Conservation (phyloP, 1,140 invertebrate genomes). For the Monomorium pharaonis region DNA sequence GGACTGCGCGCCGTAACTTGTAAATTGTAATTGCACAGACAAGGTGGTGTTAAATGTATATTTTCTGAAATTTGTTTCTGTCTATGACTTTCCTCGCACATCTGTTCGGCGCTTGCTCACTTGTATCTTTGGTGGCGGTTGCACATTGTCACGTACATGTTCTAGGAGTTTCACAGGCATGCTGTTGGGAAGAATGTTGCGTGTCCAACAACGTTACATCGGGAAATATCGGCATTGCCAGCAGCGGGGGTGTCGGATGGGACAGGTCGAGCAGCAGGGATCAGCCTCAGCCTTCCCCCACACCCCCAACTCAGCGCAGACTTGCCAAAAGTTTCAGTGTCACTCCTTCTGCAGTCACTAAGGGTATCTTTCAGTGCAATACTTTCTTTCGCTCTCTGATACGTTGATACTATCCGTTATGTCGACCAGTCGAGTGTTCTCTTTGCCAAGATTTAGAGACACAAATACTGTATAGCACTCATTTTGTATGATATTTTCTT, state of each 20-base stretch:
- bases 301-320: slow-evolving; percentile 92
- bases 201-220: slow-evolving; percentile 75
- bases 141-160: slow-evolving; percentile 78
- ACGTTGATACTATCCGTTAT: slow-evolving; percentile 28
- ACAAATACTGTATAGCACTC: slow-evolving; percentile 24
- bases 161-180: slow-evolving; percentile 85
- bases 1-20: neutral
- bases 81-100: slow-evolving; percentile 39
- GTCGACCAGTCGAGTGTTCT: slow-evolving; percentile 11
- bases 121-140: slow-evolving; percentile 75
- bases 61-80: slow-evolving; percentile 27
- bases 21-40: neutral
- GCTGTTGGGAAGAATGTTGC: slow-evolving; percentile 85
- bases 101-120: slow-evolving; percentile 52
- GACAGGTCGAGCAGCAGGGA: slow-evolving; percentile 78
- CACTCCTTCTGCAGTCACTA: slow-evolving; percentile 88
- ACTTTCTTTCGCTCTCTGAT: slow-evolving; percentile 53
- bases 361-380: slow-evolving; percentile 83
- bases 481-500: slow-evolving; percentile 44
- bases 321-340: slow-evolving; percentile 96
- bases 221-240: slow-evolving; percentile 72
- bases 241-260: slow-evolving; percentile 72
- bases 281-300: slow-evolving; percentile 87
- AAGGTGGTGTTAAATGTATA: neutral
- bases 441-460: neutral